Evolutionary conservation across 2,888 invertebrate genomes (phyloP).

Genomic region (Arrhopalites spinosus): DNA sequence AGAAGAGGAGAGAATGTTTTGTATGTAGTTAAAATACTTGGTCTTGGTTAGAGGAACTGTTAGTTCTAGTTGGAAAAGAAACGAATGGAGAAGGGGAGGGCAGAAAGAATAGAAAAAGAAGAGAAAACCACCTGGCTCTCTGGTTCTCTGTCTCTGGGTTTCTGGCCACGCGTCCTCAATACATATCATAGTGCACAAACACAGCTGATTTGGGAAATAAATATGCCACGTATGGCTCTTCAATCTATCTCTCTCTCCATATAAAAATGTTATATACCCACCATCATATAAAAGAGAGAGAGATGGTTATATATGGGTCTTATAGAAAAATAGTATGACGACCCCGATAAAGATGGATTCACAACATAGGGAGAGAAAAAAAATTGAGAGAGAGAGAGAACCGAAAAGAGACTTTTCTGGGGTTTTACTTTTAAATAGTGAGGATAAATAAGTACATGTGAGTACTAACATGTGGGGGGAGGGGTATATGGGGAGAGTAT

Average conservation of each 20-base stretch:
- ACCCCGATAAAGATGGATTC: constrained; percentile 12
- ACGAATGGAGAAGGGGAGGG: constrained; percentile 36
- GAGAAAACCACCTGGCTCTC: constrained; percentile 38
- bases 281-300: neutral
- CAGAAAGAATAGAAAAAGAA: constrained; percentile 34
- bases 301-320: neutral
- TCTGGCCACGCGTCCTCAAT: constrained; percentile 33
- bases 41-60: constrained; percentile 4
- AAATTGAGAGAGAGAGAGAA: constrained; percentile 10
- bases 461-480: no score
- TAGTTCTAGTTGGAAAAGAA: no score
- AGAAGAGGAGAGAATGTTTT: neutral
- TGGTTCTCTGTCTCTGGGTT: constrained; percentile 19
- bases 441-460: neutral
- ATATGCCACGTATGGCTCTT: constrained; percentile 9
- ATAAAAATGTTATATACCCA: neutral
- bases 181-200: constrained; percentile 35
- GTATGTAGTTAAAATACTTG: neutral
- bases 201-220: constrained; percentile 32
- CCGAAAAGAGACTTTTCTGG: constrained; percentile 8
- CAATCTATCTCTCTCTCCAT: neutral
- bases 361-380: constrained; percentile 7
- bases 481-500: neutral
- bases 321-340: constrained; percentile 9
- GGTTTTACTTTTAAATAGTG: constrained; percentile 15